Evolutionary conservation across 2,888 invertebrate species (phyloP), one percentile per base, ranked within the genome.

Genomic region (Linnaemya tessellans): DNA sequence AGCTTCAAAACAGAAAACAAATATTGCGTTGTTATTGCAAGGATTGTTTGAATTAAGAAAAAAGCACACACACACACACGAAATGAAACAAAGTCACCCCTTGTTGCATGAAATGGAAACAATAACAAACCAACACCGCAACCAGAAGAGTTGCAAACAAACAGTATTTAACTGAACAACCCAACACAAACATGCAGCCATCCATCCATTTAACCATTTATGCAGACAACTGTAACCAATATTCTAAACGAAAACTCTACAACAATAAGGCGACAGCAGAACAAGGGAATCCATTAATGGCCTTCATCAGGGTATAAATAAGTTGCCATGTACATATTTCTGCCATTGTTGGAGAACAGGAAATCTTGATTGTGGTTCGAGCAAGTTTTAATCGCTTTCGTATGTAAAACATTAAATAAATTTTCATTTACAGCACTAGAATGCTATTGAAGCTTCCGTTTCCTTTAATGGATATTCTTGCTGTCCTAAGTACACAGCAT

Each of bases 331-430:
- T 56, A 77, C 46, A 54, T n/a, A 49, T 62, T 60, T 49, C 64
- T 35, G 20, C 30, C 18, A 41, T 62, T 62, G 64, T 51, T 77
- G 43, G 38, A 71, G 73, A 74, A 70, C 80, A 71, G 87, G 86
- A 87, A 86, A 87, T 86, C 82, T 82, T 74, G 77, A 85, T 79
- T 87, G 77, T 81, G 83, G 78, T 86, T 71, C 75, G 75, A 83
- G 83, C 84, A 84, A 75, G 84, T 87, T 87, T 87, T 87, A 88
- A 88, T 88, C 88, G 88, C 83, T 87, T 87, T 87, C 88, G 87
- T 86, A 88, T 87, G 85, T 82, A 85, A 86, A 88, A 88, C 87
- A 88, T 88, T 87, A 88, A 88, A 88, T 88, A 88, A 88, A 88
- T 88, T 88, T 85, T 73, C 87, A 88, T 87, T 87, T 87, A 54